Percentiles rank a stretch among this genome's conserved stretches.
Evolutionary conservation across 2,888 invertebrate species (phyloP).

Genomic region (Dryobota labecula): DNA sequence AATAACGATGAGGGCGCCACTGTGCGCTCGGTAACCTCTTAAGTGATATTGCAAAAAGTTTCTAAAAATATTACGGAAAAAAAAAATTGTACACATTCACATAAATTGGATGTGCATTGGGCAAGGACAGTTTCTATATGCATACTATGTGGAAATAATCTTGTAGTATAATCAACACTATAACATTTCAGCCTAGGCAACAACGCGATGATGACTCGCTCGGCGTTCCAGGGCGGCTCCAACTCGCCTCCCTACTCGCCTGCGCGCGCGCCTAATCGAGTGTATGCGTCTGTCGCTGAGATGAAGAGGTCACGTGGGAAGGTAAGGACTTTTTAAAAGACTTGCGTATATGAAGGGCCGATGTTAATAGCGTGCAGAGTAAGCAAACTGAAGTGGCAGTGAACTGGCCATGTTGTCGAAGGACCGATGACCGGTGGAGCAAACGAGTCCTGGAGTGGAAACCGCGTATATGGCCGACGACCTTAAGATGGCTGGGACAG

Average conservation of each 20-base stretch:
- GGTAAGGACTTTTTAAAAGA: constrained; percentile 77
- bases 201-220: constrained; percentile 93
- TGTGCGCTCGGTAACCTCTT: too few species aligned
- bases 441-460: too few species aligned
- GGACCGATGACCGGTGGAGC: too few species aligned
- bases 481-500: too few species aligned
- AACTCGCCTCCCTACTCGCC: constrained; percentile 93
- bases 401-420: too few species aligned
- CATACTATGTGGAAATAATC: neutral
- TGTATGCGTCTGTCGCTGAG: constrained; percentile 98
- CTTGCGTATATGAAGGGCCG: neutral
- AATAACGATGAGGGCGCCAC: too few species aligned
- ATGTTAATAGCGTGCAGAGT: too few species aligned
- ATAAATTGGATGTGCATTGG: neutral
- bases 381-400: too few species aligned
- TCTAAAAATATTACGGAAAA: too few species aligned
- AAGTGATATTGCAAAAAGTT: neutral
- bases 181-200: constrained; percentile 80
- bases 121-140: neutral
- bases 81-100: too few species aligned
- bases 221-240: constrained; percentile 92
- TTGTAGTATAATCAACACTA: neutral
- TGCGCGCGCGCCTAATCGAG: constrained; percentile 91
- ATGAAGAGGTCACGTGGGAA: constrained; percentile 97
- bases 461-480: too few species aligned